A percentile compares a stretch with the other conserved stretches of the same genome.
Evolutionary conservation across 2,888 invertebrate species (phyloP).

Genomic region (Pterostichus niger): DNA sequence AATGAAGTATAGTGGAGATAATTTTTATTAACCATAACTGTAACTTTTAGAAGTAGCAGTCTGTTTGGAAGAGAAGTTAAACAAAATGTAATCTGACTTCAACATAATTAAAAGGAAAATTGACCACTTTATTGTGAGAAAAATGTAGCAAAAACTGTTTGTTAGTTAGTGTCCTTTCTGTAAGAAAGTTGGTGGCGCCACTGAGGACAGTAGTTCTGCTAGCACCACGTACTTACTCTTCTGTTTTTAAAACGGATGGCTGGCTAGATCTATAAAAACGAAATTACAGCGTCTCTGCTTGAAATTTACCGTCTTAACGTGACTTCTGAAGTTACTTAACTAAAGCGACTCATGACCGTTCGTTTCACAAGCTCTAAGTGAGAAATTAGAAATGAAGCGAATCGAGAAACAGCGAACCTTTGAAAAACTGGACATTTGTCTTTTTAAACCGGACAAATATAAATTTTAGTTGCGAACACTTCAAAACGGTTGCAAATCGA

Average conservation of each 20-base stretch:
- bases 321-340: conserved; percentile 59
- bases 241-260: conserved; percentile 54
- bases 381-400: conserved; percentile 36
- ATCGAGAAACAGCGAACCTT: neutral
- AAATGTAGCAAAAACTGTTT: neutral
- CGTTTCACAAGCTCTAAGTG: conserved; percentile 28
- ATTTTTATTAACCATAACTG: too few species aligned
- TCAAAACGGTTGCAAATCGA: conserved; percentile 46
- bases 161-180: neutral
- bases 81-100: neutral
- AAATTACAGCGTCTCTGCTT: conserved; percentile 61
- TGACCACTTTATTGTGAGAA: neutral
- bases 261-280: conserved; percentile 61
- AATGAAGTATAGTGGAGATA: too few species aligned
- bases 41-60: too few species aligned
- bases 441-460: conserved; percentile 31
- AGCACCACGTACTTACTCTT: conserved; percentile 36
- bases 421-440: neutral
- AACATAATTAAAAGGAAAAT: conserved; percentile 10
- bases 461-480: conserved; percentile 29
- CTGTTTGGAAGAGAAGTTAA: neutral
- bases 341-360: conserved; percentile 2
- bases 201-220: neutral
- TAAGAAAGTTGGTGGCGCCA: neutral
- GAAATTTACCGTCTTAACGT: conserved; percentile 62